Evolutionary conservation across 2,888 invertebrate genomes (phyloP).

Genomic region (Eudemis profundana): DNA sequence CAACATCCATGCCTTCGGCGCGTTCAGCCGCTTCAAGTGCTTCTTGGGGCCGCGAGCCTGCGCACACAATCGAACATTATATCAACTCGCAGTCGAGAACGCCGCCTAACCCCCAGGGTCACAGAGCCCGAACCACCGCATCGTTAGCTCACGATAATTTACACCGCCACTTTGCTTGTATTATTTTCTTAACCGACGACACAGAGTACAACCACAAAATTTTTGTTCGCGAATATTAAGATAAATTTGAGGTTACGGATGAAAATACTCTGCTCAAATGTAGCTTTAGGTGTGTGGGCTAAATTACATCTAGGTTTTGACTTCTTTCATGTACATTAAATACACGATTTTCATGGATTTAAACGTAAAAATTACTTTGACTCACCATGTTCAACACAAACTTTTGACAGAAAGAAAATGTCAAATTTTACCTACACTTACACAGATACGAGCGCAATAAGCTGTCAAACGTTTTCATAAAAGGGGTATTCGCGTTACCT

Average conservation of each 20-base stretch:
- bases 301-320: not conserved
- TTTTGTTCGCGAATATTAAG: not conserved
- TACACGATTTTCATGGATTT: conserved; percentile 68
- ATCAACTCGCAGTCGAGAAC: not conserved
- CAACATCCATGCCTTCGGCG: conserved; percentile 99
- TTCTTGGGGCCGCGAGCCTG: conserved; percentile 99
- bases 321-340: not conserved
- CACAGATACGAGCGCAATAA: conserved; percentile 13
- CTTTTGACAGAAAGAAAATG: conserved; percentile 69
- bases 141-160: too few relatives aligned
- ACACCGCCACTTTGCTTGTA: not conserved
- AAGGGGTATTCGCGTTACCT: too few relatives aligned
- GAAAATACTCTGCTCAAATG: conserved; percentile 15
- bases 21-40: conserved; percentile 99
- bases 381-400: conserved; percentile 81
- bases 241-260: not conserved
- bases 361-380: conserved; percentile 52
- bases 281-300: not conserved
- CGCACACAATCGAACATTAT: conserved; percentile 19
- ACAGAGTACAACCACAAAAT: conserved; percentile 12
- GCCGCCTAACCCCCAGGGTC: too few relatives aligned
- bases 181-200: conserved; percentile 13
- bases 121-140: not conserved
- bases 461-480: conserved; percentile 12
- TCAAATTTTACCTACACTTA: conserved; percentile 47